These are phyloP conservation scores for Catocala nupta DNA, from an alignment of 2,888 invertebrate genomes.

Conservation along the genomic window DNA sequence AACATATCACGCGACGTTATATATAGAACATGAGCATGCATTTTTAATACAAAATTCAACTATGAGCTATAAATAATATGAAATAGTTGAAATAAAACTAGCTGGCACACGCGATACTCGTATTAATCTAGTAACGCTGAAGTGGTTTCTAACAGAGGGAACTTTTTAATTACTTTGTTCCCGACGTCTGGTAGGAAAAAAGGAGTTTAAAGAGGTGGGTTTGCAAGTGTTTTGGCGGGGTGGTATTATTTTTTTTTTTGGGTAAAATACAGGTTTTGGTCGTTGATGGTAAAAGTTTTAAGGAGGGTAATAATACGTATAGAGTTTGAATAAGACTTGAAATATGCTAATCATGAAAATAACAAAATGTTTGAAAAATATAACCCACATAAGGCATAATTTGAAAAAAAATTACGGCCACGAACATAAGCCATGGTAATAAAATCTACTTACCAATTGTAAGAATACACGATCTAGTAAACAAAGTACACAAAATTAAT, in stretches of 20 bases:
- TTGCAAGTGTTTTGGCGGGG: slow-evolving; percentile 34
- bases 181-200: slow-evolving; percentile 63
- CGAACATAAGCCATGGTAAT: too few species aligned
- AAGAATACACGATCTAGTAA: slow-evolving; percentile 16
- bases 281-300: too few species aligned
- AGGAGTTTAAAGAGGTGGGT: slow-evolving; percentile 43
- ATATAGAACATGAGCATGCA: slow-evolving; percentile 60
- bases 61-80: slow-evolving; percentile 61
- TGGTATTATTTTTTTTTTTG: slow-evolving; percentile 12
- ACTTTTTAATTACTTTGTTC: slow-evolving; percentile 74
- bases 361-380: too few species aligned
- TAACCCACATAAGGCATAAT: too few species aligned
- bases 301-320: too few species aligned
- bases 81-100: slow-evolving; percentile 59
- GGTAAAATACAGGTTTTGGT: neutral
- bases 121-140: slow-evolving; percentile 63
- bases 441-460: too few species aligned
- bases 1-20: slow-evolving; percentile 53
- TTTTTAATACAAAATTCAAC: slow-evolving; percentile 60
- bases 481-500: slow-evolving; percentile 37
- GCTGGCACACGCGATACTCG: slow-evolving; percentile 61
- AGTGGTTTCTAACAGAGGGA: slow-evolving; percentile 61
- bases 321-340: too few species aligned
- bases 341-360: too few species aligned
- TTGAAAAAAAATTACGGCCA: too few species aligned